A percentile compares a stretch with the other conserved stretches of the same genome.
phyloP scores from a whole-genome alignment of 2,888 invertebrate genomes.

The Rhagonycha lutea region DNA sequence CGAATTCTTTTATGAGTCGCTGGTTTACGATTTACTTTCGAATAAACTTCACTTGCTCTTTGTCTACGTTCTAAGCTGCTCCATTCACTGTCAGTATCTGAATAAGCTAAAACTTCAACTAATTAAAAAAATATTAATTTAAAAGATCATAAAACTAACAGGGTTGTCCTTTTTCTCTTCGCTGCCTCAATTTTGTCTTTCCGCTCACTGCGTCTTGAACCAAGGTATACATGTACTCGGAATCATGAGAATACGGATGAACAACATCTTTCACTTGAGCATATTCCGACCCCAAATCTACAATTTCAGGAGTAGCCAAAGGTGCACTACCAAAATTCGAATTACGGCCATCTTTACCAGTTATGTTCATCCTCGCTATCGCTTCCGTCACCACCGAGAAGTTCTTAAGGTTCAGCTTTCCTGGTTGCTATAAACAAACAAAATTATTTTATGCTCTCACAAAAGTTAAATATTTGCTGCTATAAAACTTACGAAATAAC shows the following conservation, averaged over 20 bases:
- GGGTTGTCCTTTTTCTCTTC: conserved; percentile 68
- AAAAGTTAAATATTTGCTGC: background rate
- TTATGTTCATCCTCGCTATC: conserved; percentile 72
- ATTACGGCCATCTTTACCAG: conserved; percentile 57
- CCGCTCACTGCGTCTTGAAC: conserved; percentile 68
- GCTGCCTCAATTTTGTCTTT: conserved; percentile 63
- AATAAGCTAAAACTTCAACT: conserved; percentile 64
- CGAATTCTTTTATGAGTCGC: conserved; percentile 73
- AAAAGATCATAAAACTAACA: conserved; percentile 54
- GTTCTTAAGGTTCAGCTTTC: conserved; percentile 87
- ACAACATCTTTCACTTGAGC: conserved; percentile 64
- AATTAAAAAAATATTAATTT: background rate
- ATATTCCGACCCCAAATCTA: conserved; percentile 76
- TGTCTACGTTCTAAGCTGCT: conserved; percentile 68
- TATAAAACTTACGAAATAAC: background rate
- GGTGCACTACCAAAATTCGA: conserved; percentile 69
- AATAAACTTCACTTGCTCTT: conserved; percentile 63
- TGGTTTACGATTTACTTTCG: conserved; percentile 70
- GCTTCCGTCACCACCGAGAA: conserved; percentile 88
- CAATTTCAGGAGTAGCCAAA: conserved; percentile 75
- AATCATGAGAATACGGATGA: conserved; percentile 56
- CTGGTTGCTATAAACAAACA: conserved; percentile 70
- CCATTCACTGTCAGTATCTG: conserved; percentile 90
- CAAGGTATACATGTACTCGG: conserved; percentile 69
- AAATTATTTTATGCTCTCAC: background rate